A percentile compares a stretch with the other conserved stretches of the same genome.
These are phyloP conservation scores for Caprella mutica DNA, from an alignment of 2,888 invertebrate species.

Conservation along the genomic window DNA sequence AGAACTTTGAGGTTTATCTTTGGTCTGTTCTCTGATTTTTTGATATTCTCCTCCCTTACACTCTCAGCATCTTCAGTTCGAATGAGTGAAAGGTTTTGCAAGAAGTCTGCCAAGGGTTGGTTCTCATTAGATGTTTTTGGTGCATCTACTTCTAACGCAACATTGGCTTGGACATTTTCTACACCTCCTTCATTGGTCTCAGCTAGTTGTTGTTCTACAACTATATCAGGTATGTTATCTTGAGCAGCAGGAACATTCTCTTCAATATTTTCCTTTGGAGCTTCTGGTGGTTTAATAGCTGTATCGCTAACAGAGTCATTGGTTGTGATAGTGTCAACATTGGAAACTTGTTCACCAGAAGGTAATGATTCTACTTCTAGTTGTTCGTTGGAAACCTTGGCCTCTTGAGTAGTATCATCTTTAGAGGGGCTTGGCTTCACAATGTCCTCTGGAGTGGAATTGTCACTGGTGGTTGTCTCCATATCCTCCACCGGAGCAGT, in stretches of 20 bases:
- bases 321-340: no score
- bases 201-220: not conserved
- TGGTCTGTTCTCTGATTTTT: conserved; percentile 4
- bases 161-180: conserved; percentile 6
- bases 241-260: not conserved
- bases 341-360: no score
- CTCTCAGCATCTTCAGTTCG: conserved; percentile 5
- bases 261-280: not conserved
- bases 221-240: not conserved
- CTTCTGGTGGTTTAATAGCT: not conserved
- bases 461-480: no score
- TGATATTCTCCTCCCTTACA: not conserved
- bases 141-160: conserved; percentile 12
- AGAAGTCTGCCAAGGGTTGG: not conserved
- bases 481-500: no score
- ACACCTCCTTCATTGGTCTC: not conserved
- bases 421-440: no score
- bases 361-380: no score
- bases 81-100: not conserved
- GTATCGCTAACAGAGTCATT: no score
- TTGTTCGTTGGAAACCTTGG: no score
- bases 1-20: not conserved
- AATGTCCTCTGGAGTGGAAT: no score
- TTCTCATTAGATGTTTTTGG: no score
- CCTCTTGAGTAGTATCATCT: no score